Evolutionary conservation across 1,140 invertebrate genomes (phyloP).

Genomic region (Homarus americanus): DNA sequence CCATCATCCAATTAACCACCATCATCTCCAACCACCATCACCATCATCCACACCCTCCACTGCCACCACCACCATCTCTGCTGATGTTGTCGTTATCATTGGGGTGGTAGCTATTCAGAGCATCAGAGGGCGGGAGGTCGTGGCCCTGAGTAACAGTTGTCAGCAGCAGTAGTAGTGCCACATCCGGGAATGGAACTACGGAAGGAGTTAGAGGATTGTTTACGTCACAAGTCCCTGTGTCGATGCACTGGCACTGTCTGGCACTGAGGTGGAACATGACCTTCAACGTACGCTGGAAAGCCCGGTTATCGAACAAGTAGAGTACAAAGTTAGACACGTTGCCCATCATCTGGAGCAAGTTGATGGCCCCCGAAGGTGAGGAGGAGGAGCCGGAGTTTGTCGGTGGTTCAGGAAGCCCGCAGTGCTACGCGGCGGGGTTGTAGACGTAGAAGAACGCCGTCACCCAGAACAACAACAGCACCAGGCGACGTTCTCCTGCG

Average conservation of each 20-base stretch:
- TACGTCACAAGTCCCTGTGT: too few relatives aligned
- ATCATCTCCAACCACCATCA: too few relatives aligned
- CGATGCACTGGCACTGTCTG: background rate
- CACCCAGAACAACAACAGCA: constrained; percentile 60
- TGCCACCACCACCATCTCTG: too few relatives aligned
- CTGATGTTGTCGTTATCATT: too few relatives aligned
- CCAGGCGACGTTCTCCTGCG: constrained; percentile 51
- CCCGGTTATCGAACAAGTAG: constrained; percentile 37
- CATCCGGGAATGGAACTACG: background rate
- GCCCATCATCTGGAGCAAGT: constrained; percentile 62
- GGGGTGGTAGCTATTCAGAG: too few relatives aligned
- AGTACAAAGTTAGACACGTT: constrained; percentile 56
- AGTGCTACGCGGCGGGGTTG: constrained; percentile 57
- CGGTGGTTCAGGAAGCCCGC: too few relatives aligned
- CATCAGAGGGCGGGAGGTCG: background rate
- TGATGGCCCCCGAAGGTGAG: constrained; percentile 46
- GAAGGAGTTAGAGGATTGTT: too few relatives aligned
- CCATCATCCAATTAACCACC: too few relatives aligned
- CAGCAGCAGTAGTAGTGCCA: background rate
- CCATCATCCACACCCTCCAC: too few relatives aligned
- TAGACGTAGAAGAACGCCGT: constrained; percentile 58
- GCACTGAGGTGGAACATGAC: background rate
- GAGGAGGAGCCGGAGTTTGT: background rate
- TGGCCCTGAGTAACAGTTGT: background rate
- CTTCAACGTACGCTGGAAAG: constrained; percentile 7